Evolutionary conservation across 2,113 vertebrate species (phyloP).

Genomic region (Narcine bancroftii): DNA sequence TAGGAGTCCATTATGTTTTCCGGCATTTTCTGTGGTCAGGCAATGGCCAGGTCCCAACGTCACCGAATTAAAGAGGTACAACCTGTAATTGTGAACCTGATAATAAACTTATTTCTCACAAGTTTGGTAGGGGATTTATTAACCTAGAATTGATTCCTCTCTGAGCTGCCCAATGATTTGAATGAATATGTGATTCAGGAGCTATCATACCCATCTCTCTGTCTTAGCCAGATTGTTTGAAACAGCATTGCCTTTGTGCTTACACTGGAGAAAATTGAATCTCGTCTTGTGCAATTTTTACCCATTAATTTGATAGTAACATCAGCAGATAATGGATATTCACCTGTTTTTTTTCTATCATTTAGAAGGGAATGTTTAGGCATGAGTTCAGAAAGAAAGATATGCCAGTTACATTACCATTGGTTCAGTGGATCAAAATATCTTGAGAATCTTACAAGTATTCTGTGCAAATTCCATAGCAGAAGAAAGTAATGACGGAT

Average conservation of each 20-base stretch:
- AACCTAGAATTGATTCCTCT: background rate
- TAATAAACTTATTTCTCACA: background rate
- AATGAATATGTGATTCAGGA: background rate
- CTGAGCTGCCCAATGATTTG: background rate
- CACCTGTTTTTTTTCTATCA: background rate
- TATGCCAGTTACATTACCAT: background rate
- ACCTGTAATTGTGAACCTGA: too few species aligned
- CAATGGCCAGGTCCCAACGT: too few species aligned
- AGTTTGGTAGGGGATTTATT: background rate
- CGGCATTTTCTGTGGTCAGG: too few species aligned
- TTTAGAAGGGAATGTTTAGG: background rate
- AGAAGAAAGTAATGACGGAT: constrained; percentile 85
- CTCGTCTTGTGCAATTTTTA: background rate
- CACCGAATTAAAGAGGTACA: too few species aligned
- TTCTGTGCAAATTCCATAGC: constrained; percentile 46
- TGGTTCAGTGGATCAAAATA: background rate
- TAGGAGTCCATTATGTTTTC: too few species aligned
- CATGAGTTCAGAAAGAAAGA: background rate
- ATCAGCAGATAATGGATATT: background rate
- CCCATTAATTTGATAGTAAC: background rate
- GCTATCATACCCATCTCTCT: background rate
- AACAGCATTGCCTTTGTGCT: background rate
- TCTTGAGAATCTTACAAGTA: background rate
- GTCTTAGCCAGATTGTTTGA: background rate
- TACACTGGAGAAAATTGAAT: background rate